Evolutionary conservation across 2,113 vertebrate species (phyloP), one percentile per base, ranked within the genome.

Genomic region (Chaetodon trifascialis): DNA sequence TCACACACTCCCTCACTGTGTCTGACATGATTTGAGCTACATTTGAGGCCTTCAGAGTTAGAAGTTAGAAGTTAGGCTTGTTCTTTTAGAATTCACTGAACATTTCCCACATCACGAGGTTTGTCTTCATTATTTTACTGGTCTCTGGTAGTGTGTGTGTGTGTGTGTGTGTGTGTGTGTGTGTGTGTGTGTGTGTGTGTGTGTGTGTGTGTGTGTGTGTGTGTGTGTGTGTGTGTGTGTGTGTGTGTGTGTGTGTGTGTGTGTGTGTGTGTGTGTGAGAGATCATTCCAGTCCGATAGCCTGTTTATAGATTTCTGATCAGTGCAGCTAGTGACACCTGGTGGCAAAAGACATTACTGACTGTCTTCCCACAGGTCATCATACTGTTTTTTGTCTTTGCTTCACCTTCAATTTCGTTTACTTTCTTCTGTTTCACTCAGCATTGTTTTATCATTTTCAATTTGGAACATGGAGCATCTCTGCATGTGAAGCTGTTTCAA

Each of bases 261-360:
- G n/a, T n/a, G n/a, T n/a, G n/a, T n/a, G n/a, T n/a, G n/a, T n/a
- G n/a, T n/a, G n/a, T n/a, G n/a, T n/a, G n/a, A n/a, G n/a, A n/a
- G 23, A 51, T 46, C 17, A 21, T 19, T 14, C 9, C 5, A 7
- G 11, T 15, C 4, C 9, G 40, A 2, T 38, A 5, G 54, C 5
- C 40, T 36, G 54, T 73, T 59, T 16, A 15, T 36, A 8, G 34
- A 69, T 38, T 15, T 49, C 7, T 30, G 25, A n/a, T 34, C 23
- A 58, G 34, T 38, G 34, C 10, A 49, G 49, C 54, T 71, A 15
- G 34, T 54, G 76, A 38, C 72, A 64, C n/a, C 76, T 51, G 12
- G 44, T 67, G 84, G 46, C 8, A n/a, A 49, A 63, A 40, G 0
- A 19, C 0, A 12, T 44, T 11, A 47, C 40, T 75, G 49, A 47